Base-by-base conservation (phyloP, 2,797 vertebrate genomes). In the Oreochromis mossambicus region DNA sequence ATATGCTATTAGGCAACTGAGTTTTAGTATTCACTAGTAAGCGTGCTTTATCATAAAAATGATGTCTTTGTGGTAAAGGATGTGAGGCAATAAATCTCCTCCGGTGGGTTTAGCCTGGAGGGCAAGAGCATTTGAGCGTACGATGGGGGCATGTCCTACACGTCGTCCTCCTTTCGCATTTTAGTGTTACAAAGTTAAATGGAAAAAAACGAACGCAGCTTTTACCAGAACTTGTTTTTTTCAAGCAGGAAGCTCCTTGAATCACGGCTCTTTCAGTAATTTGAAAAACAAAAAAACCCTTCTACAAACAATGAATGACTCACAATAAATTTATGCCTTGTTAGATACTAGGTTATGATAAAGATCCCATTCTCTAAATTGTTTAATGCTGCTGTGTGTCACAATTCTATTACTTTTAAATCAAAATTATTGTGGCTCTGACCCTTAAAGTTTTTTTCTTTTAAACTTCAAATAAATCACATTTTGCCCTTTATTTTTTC, bases 131-230 rank as follows among this genome's bases (percentile, higher is more conserved):
- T 26, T 43, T 46, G 21, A 46, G 3, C 13, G 5, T 4, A 24
- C 5, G n/a, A 24, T 41, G 12, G n/a, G 5, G 12, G 9, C 8
- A 24, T 4, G 3, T 38, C 19, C 11, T 21, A 34, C 11, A 2
- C 2, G 3, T 26, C 41, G 3, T 41, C 14, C 2, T 29, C 3
- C 7, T 68, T 68, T 46, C 0, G 1, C 8, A 5, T 68, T 34
- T 68, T 46, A 46, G 21, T 0, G 21, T 5, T 43, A 15, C 21
- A 26, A 24, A 43, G 38, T 10, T 26, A 17, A 11, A 29, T 17
- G 1, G 2, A 46, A 46, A 46, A 46, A 46, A 46, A 26, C 5
- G 0, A 26, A 26, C 0, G 2, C 41, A 46, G 66, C 1, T 17
- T 2, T 11, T 17, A 46, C 41, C 2, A 1, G 24, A 17, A 46